Percentiles rank a stretch among this genome's conserved stretches.
Conservation (phyloP, 2,797 vertebrate genomes). For the Myotis findleyi region DNA sequence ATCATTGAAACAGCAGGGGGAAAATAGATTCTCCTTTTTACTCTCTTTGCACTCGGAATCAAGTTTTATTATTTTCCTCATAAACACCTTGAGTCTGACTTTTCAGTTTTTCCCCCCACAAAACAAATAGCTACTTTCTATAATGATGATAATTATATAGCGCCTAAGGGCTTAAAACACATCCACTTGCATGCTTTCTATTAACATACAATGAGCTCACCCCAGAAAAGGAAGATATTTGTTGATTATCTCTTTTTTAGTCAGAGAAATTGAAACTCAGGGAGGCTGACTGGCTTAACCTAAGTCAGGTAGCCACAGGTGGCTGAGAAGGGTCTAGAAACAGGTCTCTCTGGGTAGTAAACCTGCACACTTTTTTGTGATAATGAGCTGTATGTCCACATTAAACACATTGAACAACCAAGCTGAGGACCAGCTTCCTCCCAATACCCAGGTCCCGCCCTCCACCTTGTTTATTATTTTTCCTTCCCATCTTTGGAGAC, state of each 20-base stretch:
- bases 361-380: rapidly evolving
- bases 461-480: neutral
- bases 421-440: neutral
- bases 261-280: neutral
- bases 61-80: slow-evolving; percentile 67
- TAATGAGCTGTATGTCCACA: neutral
- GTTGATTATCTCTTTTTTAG: neutral
- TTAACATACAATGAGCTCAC: neutral
- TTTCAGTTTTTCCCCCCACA: neutral
- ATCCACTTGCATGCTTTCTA: neutral
- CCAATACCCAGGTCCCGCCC: neutral
- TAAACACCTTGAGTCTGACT: slow-evolving; percentile 32
- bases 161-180: neutral
- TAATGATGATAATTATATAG: slow-evolving; percentile 19
- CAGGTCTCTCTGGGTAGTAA: no score
- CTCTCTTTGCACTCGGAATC: slow-evolving; percentile 50
- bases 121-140: slow-evolving; percentile 58
- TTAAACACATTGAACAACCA: rapidly evolving
- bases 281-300: neutral
- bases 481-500: neutral
- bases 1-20: slow-evolving; percentile 84
- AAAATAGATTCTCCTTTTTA: slow-evolving; percentile 70
- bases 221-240: neutral
- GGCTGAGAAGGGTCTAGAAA: rapidly evolving
- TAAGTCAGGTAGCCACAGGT: neutral